phyloP scores from a whole-genome alignment of 2,888 invertebrate genomes.

The Cybosia mesomella region DNA sequence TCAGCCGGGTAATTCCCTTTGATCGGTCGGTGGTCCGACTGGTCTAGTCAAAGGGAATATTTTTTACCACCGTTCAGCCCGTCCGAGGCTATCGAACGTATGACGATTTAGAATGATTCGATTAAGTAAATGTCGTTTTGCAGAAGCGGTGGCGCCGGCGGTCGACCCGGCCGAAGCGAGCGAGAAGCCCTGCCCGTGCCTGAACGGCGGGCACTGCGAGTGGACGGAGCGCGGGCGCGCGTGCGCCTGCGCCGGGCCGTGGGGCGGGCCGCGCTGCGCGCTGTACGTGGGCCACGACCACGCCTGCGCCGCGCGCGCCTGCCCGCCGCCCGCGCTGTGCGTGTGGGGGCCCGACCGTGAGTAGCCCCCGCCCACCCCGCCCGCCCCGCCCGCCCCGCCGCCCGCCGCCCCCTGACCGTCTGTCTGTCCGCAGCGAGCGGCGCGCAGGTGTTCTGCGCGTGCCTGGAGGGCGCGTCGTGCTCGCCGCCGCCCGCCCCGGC shows the following conservation, averaged over 20 bases:
- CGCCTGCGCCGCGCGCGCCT: conserved; percentile 85
- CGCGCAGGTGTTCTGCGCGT: conserved; percentile 65
- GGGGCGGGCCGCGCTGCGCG: conserved; percentile 91
- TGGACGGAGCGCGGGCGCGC: conserved; percentile 46
- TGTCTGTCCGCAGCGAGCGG: conserved; percentile 65
- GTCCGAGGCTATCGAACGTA: no score
- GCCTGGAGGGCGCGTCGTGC: conserved; percentile 72
- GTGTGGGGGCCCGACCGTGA: conserved; percentile 69
- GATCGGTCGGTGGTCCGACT: no score
- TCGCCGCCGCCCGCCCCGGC: conserved; percentile 42
- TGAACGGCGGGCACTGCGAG: conserved; percentile 57
- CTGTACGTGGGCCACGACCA: conserved; percentile 88
- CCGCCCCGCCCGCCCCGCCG: conserved; percentile 61
- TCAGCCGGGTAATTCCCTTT: no score
- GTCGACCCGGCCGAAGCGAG: background rate
- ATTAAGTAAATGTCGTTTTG: background rate
- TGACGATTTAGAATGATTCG: no score
- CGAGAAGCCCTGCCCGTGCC: conserved; percentile 5
- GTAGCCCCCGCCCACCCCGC: conserved; percentile 19
- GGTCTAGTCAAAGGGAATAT: no score
- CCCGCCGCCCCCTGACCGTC: background rate
- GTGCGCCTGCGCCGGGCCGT: conserved; percentile 93
- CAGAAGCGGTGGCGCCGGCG: background rate
- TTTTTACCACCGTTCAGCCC: no score
- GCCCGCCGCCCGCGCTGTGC: conserved; percentile 82